Conservation (phyloP, 1,140 invertebrate genomes). For the Apis cerana region DNA sequence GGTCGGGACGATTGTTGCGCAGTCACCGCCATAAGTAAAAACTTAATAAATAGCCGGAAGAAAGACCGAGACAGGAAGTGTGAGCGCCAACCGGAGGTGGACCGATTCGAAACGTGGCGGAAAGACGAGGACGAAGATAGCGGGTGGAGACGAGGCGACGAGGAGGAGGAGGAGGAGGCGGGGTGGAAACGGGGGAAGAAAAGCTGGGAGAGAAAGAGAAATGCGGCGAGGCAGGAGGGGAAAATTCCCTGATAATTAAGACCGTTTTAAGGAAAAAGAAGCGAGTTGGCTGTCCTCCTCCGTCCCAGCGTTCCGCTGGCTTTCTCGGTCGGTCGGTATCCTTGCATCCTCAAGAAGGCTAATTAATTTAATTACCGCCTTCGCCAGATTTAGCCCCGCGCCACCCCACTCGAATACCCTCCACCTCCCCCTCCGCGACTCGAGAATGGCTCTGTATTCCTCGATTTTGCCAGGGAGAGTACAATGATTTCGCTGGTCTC, state of each 20-base stretch:
- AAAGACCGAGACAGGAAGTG: slow-evolving; percentile 52
- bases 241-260: slow-evolving; percentile 72
- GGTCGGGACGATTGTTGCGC: slow-evolving; percentile 66
- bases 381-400: slow-evolving; percentile 68
- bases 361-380: slow-evolving; percentile 80
- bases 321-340: slow-evolving; percentile 55
- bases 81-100: slow-evolving; percentile 10
- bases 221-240: neutral
- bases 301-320: neutral
- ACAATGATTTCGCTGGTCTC: slow-evolving; percentile 40
- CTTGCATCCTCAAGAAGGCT: slow-evolving; percentile 77
- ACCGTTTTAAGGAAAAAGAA: slow-evolving; percentile 73
- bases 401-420: slow-evolving; percentile 12
- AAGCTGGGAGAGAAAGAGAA: slow-evolving; percentile 7
- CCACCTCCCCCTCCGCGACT: neutral
- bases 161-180: neutral
- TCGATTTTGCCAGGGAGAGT: slow-evolving; percentile 19
- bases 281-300: slow-evolving; percentile 33
- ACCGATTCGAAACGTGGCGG: neutral
- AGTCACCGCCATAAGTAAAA: slow-evolving; percentile 68
- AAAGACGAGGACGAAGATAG: neutral
- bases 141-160: neutral
- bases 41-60: slow-evolving; percentile 73
- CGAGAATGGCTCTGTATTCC: slow-evolving; percentile 30
- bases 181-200: neutral